phyloP scores from a whole-genome alignment of 2,113 vertebrate species.

The Nansenia antarctica region DNA sequence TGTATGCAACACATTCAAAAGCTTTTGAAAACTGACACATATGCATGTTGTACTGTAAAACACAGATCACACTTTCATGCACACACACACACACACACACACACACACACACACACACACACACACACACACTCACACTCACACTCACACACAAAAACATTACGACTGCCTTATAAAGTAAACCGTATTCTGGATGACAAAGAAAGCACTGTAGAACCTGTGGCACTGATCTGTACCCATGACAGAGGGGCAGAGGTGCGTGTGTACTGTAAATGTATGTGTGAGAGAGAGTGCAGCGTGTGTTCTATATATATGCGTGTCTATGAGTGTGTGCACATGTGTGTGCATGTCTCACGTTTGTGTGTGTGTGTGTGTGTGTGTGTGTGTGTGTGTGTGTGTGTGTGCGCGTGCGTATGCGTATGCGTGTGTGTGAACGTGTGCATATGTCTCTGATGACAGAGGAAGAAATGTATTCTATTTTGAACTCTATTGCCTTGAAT shows the following conservation, averaged over 20 bases:
- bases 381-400: not conserved
- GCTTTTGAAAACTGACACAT: not conserved
- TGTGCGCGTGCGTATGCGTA: not conserved
- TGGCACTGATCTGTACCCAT: constrained; percentile 44
- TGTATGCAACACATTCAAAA: not conserved
- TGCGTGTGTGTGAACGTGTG: not conserved
- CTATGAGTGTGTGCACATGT: not conserved
- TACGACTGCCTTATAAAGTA: constrained; percentile 62
- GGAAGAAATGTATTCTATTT: no score
- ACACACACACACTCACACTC: not conserved
- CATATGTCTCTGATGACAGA: no score
- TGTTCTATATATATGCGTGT: not conserved
- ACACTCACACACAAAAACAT: not conserved
- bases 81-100: not conserved
- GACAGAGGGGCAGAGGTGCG: constrained; percentile 40
- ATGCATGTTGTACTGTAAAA: constrained; percentile 6
- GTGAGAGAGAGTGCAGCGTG: constrained; percentile 1
- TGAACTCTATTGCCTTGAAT: not conserved
- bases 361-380: not conserved
- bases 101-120: not conserved
- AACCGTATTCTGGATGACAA: constrained; percentile 70
- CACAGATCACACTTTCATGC: not conserved
- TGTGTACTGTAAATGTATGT: constrained; percentile 24
- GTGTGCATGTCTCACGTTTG: not conserved
- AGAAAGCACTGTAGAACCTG: constrained; percentile 72